Evolutionary conservation across 2,888 invertebrate genomes (phyloP).

Genomic region (Caenorhabditis uteleia): DNA sequence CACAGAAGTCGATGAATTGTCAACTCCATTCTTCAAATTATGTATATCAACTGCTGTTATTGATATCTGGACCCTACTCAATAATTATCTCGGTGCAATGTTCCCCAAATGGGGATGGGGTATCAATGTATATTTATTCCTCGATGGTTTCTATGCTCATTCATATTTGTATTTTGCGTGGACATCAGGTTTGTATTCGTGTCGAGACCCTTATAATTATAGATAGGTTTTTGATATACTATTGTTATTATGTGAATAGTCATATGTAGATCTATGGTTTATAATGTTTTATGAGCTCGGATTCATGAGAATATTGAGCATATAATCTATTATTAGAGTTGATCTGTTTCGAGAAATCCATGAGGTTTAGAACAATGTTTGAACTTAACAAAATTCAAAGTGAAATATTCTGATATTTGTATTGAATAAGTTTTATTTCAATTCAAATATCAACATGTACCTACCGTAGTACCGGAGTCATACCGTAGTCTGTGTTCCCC

Average conservation of each 20-base stretch:
- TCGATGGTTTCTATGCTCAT: slow-evolving; percentile 10
- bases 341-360: no score
- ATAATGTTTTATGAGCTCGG: no score
- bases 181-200: slow-evolving; percentile 16
- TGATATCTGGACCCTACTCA: slow-evolving; percentile 27
- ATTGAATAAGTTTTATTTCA: no score
- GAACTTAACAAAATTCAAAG: no score
- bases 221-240: neutral
- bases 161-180: slow-evolving; percentile 31
- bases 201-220: neutral
- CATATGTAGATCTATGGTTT: no score
- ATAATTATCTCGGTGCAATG: slow-evolving; percentile 32
- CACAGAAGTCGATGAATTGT: slow-evolving; percentile 14
- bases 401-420: no score
- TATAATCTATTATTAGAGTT: no score
- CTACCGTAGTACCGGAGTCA: no score
- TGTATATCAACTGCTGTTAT: slow-evolving; percentile 20
- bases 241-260: neutral
- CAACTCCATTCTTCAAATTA: slow-evolving; percentile 30
- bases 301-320: no score
- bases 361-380: no score
- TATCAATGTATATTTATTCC: slow-evolving; percentile 8
- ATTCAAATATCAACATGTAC: no score
- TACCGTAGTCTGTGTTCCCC: no score
- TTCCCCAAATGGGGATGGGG: slow-evolving; percentile 30